These are phyloP conservation scores for Sesamia inferens DNA, from an alignment of 2,888 invertebrate genomes.

Conservation along the genomic window DNA sequence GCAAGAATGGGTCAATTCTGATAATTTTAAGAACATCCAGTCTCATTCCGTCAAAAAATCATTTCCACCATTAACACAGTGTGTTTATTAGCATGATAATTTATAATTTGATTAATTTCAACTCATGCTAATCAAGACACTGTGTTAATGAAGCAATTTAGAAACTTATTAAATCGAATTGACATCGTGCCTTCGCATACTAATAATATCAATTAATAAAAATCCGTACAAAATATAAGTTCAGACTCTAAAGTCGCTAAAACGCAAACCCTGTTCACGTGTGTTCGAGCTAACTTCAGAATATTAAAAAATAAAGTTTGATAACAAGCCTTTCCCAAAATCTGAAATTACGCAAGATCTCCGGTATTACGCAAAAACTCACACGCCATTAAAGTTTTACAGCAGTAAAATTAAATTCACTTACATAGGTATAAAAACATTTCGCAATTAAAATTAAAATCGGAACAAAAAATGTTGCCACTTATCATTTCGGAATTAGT, in stretches of 20 bases:
- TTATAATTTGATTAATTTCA: not conserved
- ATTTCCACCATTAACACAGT: no score
- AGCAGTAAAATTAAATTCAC: slow-evolving; percentile 20
- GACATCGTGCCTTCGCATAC: slow-evolving; percentile 38
- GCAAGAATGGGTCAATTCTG: no score
- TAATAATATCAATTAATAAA: slow-evolving; percentile 3
- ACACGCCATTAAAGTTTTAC: slow-evolving; percentile 30
- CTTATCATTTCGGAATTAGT: slow-evolving; percentile 18
- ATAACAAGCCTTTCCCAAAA: slow-evolving; percentile 16
- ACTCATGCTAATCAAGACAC: slow-evolving; percentile 16
- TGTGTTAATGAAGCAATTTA: slow-evolving; percentile 26
- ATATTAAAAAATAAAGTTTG: not conserved
- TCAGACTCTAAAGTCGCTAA: slow-evolving; percentile 19
- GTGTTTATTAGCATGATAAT: no score
- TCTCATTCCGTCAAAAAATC: no score
- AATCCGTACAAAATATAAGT: slow-evolving; percentile 24
- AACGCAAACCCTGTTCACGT: not conserved
- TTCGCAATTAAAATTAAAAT: slow-evolving; percentile 45
- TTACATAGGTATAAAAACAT: slow-evolving; percentile 11
- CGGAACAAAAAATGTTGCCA: slow-evolving; percentile 1
- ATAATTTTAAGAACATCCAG: no score
- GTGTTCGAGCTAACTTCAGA: not conserved
- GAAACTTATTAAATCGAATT: slow-evolving; percentile 17
- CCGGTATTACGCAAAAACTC: slow-evolving; percentile 11
- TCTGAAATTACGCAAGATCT: slow-evolving; percentile 21